Evolutionary conservation across 2,797 vertebrate genomes (phyloP).

Genomic region (Chaetodon trifasciatus): DNA sequence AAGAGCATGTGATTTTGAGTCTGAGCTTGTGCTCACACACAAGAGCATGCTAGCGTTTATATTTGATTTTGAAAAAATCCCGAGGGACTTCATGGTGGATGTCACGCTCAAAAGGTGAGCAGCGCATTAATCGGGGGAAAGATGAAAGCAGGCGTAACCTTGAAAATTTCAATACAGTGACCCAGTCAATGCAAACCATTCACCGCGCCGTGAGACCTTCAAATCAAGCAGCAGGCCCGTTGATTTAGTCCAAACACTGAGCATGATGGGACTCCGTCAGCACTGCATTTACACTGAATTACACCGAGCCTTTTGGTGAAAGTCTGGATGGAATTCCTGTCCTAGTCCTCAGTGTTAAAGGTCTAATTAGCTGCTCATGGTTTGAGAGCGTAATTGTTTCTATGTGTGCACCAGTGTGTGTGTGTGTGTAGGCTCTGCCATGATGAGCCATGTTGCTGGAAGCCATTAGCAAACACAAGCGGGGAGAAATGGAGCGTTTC

Average conservation of each 20-base stretch:
- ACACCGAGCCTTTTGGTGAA: slow-evolving; percentile 63
- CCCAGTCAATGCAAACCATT: slow-evolving; percentile 71
- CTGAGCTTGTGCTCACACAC: slow-evolving; percentile 39
- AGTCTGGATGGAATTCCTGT: slow-evolving; percentile 71
- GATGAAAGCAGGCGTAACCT: slow-evolving; percentile 72
- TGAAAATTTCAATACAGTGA: slow-evolving; percentile 63
- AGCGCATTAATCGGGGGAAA: slow-evolving; percentile 54
- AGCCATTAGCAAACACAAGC: slow-evolving; percentile 85
- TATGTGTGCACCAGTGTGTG: slow-evolving; percentile 74
- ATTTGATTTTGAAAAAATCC: slow-evolving; percentile 60
- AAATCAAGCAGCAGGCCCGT: slow-evolving; percentile 47
- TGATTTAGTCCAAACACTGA: slow-evolving; percentile 58
- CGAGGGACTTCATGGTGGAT: slow-evolving; percentile 58
- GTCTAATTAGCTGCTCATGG: slow-evolving; percentile 81
- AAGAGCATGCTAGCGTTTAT: slow-evolving; percentile 51
- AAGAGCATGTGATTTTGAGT: slow-evolving; percentile 42
- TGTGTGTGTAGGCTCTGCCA: slow-evolving; percentile 55
- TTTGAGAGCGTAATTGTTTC: slow-evolving; percentile 82
- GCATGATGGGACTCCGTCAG: slow-evolving; percentile 60
- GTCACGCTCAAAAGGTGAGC: slow-evolving; percentile 67
- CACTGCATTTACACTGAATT: slow-evolving; percentile 62
- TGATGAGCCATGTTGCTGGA: slow-evolving; percentile 84
- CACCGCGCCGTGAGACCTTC: slow-evolving; percentile 57
- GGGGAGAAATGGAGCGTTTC: slow-evolving; percentile 84
- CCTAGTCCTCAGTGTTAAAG: slow-evolving; percentile 77